Base-by-base conservation (phyloP, 2,113 vertebrate species). In the Anguilla japonica region DNA sequence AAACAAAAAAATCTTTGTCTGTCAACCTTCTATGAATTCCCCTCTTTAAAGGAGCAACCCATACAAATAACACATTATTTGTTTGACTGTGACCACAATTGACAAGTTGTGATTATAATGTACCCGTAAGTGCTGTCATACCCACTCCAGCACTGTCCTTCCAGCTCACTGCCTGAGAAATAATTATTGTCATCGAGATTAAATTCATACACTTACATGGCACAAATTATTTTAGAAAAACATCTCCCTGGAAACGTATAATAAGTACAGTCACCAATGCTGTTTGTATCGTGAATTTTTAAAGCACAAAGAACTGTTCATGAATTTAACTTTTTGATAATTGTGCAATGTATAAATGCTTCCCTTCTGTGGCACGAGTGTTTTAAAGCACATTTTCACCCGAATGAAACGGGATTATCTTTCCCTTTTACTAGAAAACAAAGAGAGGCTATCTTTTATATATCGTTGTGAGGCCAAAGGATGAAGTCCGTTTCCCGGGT, bases 401-500 rank as follows among this genome's bases (percentile, higher is more conserved):
- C 99, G 97, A 96, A 99, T 96, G 97, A 97, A 98, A 98, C 98
- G 96, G 91, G 97, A 90, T 96, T 94, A 84, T 99, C 98, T 78
- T 97, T 97, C 94, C 97, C 98, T 93, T 99, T 99, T 99, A 93
- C 97, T 97, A 94, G 98, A 99, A 94, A 99, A 99, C 89, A 99
- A 95, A 99, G 97, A 96, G 98, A 99, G 93, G 98, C 98, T 93
- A 99, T 97, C 96, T 99, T 99, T 94, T 99, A 98, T 92, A 99
- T 99, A 92, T 99, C 98, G 81, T 99, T 98, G 89, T 98, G 97
- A 94, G 98, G 98, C 98, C 98, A 99, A 92, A 99, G 97, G 95
- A 99, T 99, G 95, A 99, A 99, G 96, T 99, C 98, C 98, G 99
- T 99, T 96, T 99, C 98, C 95, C 99, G 98, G 89, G 98, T 99